These are phyloP conservation scores for Perca flavescens DNA, from an alignment of 2,113 vertebrate species.

Conservation along the genomic window DNA sequence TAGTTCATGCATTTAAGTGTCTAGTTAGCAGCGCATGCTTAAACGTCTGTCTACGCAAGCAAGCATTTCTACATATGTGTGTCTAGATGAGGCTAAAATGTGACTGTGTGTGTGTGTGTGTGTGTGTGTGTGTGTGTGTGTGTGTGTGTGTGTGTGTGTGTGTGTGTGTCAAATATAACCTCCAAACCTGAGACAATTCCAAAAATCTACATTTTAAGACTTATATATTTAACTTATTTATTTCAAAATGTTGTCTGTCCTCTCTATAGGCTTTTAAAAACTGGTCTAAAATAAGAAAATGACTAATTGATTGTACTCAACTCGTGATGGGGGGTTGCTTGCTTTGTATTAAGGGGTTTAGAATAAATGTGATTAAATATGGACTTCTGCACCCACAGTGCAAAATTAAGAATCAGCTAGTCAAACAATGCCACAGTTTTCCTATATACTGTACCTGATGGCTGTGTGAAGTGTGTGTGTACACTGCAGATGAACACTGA, in stretches of 20 bases:
- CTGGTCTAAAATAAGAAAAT: not conserved
- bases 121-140: not conserved
- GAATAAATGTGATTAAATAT: slow-evolving; percentile 23
- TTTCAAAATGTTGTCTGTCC: not conserved
- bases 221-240: too few relatives aligned
- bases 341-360: not conserved
- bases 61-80: slow-evolving; percentile 12
- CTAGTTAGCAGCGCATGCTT: slow-evolving; percentile 17
- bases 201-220: slow-evolving; percentile 2
- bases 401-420: not conserved
- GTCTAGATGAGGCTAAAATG: slow-evolving; percentile 37
- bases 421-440: slow-evolving; percentile 32
- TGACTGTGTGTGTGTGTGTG: slow-evolving; percentile 27
- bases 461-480: slow-evolving; percentile 10
- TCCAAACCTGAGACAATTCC: not conserved
- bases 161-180: slow-evolving; percentile 2
- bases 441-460: slow-evolving; percentile 21
- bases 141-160: slow-evolving; percentile 24
- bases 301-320: not conserved
- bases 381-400: not conserved
- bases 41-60: slow-evolving; percentile 7
- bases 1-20: not conserved
- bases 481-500: slow-evolving; percentile 39
- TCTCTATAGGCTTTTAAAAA: not conserved
- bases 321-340: not conserved